Conservation (phyloP, 2,888 invertebrate species). For the Dryococelus australis region DNA sequence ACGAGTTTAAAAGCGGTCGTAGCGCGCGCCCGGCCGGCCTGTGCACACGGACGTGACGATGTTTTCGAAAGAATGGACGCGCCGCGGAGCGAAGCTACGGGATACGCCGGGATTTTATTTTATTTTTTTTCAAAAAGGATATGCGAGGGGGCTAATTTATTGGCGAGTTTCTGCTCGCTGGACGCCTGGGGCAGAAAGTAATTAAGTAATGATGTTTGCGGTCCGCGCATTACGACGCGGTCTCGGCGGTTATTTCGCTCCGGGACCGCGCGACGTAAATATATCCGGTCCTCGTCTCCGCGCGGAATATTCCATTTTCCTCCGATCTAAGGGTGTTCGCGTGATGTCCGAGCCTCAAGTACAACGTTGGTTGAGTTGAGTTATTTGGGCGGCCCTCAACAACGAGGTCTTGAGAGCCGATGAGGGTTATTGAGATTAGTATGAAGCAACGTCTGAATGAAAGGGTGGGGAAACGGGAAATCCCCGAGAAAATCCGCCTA, state of each 20-base stretch:
- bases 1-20: slow-evolving; percentile 16
- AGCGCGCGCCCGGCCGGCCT: not conserved
- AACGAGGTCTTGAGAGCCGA: too few species aligned
- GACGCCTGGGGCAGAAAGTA: not conserved
- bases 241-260: not conserved
- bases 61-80: slow-evolving; percentile 11
- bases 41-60: slow-evolving; percentile 9
- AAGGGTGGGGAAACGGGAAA: too few species aligned
- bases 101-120: not conserved
- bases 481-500: too few species aligned
- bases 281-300: not conserved
- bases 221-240: not conserved
- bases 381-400: too few species aligned
- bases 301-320: not conserved
- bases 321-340: not conserved
- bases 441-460: too few species aligned
- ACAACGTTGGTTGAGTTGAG: not conserved
- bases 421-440: too few species aligned
- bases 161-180: not conserved
- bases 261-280: not conserved
- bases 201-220: slow-evolving; percentile 16
- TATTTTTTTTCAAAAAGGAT: too few species aligned
- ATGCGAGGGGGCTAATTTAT: not conserved
- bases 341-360: not conserved
- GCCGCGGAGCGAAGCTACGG: not conserved